Conservation (phyloP, 1,140 invertebrate species). For the Drosophila bocki region DNA sequence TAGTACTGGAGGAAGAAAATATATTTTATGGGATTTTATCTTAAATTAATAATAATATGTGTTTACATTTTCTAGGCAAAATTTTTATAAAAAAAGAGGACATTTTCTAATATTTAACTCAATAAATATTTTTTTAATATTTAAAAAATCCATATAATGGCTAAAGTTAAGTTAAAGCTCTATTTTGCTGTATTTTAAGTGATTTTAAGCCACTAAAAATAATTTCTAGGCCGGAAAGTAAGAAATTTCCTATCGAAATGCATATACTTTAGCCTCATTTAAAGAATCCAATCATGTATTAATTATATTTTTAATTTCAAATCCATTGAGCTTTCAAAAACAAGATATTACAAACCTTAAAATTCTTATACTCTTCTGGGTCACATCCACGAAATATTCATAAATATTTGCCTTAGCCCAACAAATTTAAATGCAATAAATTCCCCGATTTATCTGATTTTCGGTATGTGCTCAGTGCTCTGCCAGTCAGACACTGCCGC, state of each 20-base stretch:
- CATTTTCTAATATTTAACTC: too few relatives aligned
- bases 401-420: background rate
- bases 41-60: background rate
- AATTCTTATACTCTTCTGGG: background rate
- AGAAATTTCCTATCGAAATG: too few relatives aligned
- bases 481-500: constrained; percentile 29
- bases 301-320: background rate
- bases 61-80: background rate
- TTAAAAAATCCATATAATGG: too few relatives aligned
- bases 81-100: too few relatives aligned
- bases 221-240: background rate
- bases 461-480: constrained; percentile 20
- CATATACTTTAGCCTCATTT: too few relatives aligned
- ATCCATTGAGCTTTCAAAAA: background rate
- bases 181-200: too few relatives aligned
- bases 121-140: too few relatives aligned
- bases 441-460: constrained; percentile 14
- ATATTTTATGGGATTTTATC: background rate
- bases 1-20: constrained; percentile 66
- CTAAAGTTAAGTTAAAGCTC: too few relatives aligned
- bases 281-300: background rate
- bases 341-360: background rate
- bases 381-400: background rate
- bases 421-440: constrained; percentile 12
- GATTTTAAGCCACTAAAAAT: background rate